Percentiles rank a stretch among this genome's conserved stretches.
phyloP scores from a whole-genome alignment of 2,888 invertebrate species.

The Sylvicola cinctus region DNA sequence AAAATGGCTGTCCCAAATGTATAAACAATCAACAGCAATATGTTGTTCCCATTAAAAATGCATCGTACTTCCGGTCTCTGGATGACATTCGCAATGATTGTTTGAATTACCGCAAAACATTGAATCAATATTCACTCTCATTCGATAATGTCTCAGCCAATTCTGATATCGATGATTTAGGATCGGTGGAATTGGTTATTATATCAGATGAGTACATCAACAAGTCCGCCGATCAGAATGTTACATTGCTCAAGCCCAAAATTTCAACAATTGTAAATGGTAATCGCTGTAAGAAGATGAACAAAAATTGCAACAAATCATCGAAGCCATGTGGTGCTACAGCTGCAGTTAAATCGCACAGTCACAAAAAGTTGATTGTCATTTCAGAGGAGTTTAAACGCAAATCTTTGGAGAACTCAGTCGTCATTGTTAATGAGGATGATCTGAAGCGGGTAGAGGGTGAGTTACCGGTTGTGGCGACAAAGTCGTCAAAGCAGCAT shows the following conservation, averaged over 20 bases:
- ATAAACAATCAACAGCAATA: no score
- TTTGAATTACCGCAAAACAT: neutral
- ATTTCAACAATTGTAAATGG: neutral
- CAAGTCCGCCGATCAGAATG: constrained; percentile 9
- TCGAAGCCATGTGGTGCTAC: neutral
- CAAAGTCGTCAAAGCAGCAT: neutral
- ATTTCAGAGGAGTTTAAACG: constrained; percentile 10
- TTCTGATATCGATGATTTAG: constrained; percentile 7
- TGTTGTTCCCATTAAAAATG: neutral
- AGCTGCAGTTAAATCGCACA: neutral
- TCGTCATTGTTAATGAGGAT: constrained; percentile 7
- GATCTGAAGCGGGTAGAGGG: constrained; percentile 1
- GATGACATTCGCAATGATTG: constrained; percentile 1
- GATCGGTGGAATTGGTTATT: constrained; percentile 11
- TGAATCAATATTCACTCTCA: constrained; percentile 7
- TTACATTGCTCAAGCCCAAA: constrained; percentile 8
- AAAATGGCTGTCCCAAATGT: no score
- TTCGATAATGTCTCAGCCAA: constrained; percentile 8
- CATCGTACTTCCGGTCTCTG: constrained; percentile 2
- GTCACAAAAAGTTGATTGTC: constrained; percentile 8
- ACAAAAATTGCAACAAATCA: no score
- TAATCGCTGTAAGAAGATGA: neutral
- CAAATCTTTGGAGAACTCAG: constrained; percentile 9
- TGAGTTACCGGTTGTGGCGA: neutral
- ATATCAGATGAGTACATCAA: constrained; percentile 11